phyloP scores from a whole-genome alignment of 2,888 invertebrate genomes.

The Melieria omissa region DNA sequence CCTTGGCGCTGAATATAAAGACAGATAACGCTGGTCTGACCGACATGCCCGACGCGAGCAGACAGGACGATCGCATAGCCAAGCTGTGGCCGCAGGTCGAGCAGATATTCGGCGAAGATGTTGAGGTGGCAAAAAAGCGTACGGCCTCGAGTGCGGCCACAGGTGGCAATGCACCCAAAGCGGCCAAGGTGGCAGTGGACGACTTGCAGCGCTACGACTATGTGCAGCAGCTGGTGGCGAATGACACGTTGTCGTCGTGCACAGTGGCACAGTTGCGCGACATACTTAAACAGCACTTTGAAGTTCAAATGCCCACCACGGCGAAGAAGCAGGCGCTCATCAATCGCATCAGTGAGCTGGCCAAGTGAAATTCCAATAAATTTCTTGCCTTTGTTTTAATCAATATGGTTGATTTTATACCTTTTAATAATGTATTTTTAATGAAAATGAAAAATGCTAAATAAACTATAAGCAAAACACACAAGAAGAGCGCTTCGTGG shows the following conservation, averaged over 20 bases:
- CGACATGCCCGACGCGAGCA: conserved; percentile 54
- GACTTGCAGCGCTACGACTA: conserved; percentile 48
- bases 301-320: conserved; percentile 40
- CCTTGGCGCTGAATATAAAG: conserved; percentile 74
- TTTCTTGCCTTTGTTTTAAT: too few species aligned
- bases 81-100: conserved; percentile 51
- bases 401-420: too few species aligned
- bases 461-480: too few species aligned
- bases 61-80: conserved; percentile 60
- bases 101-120: conserved; percentile 52
- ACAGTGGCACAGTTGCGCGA: conserved; percentile 51
- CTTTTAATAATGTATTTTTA: too few species aligned
- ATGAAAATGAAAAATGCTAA: too few species aligned
- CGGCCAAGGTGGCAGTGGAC: conserved; percentile 49
- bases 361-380: background rate
- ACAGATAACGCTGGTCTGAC: conserved; percentile 65
- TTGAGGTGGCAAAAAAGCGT: conserved; percentile 48
- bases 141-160: conserved; percentile 41
- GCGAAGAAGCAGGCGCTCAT: conserved; percentile 50
- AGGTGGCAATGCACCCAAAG: conserved; percentile 45
- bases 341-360: conserved; percentile 31
- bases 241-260: conserved; percentile 47
- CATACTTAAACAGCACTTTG: conserved; percentile 52
- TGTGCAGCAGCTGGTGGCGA: conserved; percentile 48
- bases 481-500: too few species aligned